Conservation (phyloP, 2,888 invertebrate species). For the Drepana falcataria region DNA sequence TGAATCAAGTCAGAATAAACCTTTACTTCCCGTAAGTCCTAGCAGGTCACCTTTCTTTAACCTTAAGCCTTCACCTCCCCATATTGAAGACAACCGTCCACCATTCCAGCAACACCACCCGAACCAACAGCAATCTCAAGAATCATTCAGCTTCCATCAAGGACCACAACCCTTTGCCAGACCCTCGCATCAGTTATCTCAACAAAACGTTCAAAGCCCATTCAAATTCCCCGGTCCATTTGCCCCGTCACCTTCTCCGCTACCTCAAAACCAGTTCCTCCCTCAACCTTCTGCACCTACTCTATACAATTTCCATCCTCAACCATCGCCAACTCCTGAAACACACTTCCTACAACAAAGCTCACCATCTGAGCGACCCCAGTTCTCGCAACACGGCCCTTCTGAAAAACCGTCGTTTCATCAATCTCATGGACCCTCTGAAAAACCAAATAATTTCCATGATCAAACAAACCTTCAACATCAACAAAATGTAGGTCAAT, state of each 20-base stretch:
- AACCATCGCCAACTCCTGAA: constrained; percentile 51
- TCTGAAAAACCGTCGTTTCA: constrained; percentile 46
- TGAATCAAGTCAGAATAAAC: constrained; percentile 55
- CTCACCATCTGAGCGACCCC: constrained; percentile 40
- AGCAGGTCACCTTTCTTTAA: constrained; percentile 65
- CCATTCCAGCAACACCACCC: constrained; percentile 54
- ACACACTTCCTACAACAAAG: constrained; percentile 49
- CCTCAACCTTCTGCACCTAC: constrained; percentile 65
- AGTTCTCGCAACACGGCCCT: constrained; percentile 37
- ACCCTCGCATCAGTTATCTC: constrained; percentile 44
- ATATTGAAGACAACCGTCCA: constrained; percentile 58
- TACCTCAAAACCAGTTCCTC: constrained; percentile 55
- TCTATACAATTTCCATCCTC: constrained; percentile 60
- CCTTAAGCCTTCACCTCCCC: constrained; percentile 67
- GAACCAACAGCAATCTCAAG: constrained; percentile 49
- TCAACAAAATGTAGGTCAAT: constrained; percentile 65
- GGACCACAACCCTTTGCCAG: constrained; percentile 51
- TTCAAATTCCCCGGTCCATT: constrained; percentile 43
- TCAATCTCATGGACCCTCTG: constrained; percentile 50
- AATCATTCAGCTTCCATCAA: constrained; percentile 69
- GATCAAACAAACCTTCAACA: constrained; percentile 50
- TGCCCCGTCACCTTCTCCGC: constrained; percentile 46
- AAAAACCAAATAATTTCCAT: constrained; percentile 44
- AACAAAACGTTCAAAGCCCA: constrained; percentile 35
- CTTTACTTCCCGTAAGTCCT: constrained; percentile 50